Base-by-base conservation (phyloP, 2,113 vertebrate genomes). In the Pseudolaguvia tuberculata region DNA sequence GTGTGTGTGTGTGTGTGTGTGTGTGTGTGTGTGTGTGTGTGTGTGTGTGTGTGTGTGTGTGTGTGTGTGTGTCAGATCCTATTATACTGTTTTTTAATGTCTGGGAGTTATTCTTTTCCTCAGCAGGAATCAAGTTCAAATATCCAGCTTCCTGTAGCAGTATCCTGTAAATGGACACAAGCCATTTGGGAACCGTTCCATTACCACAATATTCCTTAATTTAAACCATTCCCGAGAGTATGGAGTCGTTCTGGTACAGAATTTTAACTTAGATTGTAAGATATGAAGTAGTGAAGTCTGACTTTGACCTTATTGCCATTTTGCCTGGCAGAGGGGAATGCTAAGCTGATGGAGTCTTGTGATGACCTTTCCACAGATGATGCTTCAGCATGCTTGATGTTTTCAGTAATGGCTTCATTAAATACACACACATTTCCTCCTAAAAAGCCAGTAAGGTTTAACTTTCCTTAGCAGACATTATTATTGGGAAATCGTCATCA, bases 51-150 rank as follows among this genome's bases (percentile, higher is more conserved):
- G n/a, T n/a, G 84, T 84, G 63, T 75, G 86, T 86, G 84, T 83
- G 59, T 85, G 84, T 84, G 63, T 75, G 86, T 86, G 84, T 83
- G 59, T 85, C 83, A 83, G 84, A 88, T 88, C 83, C 84, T 82
- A 75, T 80, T 84, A 79, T 83, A 47, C 81, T 55, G 42, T 84
- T 84, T 78, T 84, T 76, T 77, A 82, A 85, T 79, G 81, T 65
- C 82, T 78, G 78, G 83, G 85, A 85, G 78, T 87, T 81, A 78
- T 81, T 81, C 79, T 81, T 81, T 74, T 58, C 75, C 79, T 71
- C 79, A 81, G 79, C 79, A 39, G 42, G 79, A 81, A 72, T 78
- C 75, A 56, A 67, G 71, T 81, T 78, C 73, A 73, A 74, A 78
- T 58, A 72, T 73, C 75, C 79, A 78, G 72, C 79, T 78, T 77